Evolutionary conservation across 2,888 invertebrate species (phyloP).

Genomic region (Nemotelus pantherinus): DNA sequence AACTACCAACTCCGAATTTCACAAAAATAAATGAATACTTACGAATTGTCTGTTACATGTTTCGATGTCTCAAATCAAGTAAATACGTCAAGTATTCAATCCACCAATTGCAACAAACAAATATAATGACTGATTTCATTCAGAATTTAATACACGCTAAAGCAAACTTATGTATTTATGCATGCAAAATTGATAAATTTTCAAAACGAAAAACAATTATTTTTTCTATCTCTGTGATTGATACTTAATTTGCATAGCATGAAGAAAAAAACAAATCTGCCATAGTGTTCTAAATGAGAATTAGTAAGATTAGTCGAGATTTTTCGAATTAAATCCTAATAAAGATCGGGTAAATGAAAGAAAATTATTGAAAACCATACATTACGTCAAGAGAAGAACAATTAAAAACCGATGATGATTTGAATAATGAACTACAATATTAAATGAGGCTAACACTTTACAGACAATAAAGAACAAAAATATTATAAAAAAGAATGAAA

Average conservation of each 20-base stretch:
- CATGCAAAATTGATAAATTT: not conserved
- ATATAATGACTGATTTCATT: too few species aligned
- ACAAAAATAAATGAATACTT: not conserved
- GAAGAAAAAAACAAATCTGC: slow-evolving; percentile 1
- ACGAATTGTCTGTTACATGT: too few species aligned
- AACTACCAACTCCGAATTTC: not conserved
- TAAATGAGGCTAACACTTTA: slow-evolving; percentile 44
- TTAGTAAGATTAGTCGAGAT: not conserved
- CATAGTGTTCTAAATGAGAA: slow-evolving; percentile 25
- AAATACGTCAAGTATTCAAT: too few species aligned
- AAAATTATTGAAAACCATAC: too few species aligned
- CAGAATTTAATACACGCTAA: too few species aligned
- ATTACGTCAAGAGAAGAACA: not conserved
- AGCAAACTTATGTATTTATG: not conserved
- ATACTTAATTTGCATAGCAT: not conserved
- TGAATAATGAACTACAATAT: slow-evolving; percentile 25
- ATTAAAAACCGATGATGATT: slow-evolving; percentile 19
- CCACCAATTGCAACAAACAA: too few species aligned
- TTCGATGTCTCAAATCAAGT: too few species aligned
- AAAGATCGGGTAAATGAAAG: too few species aligned
- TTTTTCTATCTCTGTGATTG: not conserved
- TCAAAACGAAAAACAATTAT: not conserved
- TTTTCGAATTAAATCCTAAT: not conserved
- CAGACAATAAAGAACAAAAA: slow-evolving; percentile 41
- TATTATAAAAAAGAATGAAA: slow-evolving; percentile 25